These are phyloP conservation scores for Strigops habroptila DNA, from an alignment of 2,113 vertebrate species.

Conservation along the genomic window DNA sequence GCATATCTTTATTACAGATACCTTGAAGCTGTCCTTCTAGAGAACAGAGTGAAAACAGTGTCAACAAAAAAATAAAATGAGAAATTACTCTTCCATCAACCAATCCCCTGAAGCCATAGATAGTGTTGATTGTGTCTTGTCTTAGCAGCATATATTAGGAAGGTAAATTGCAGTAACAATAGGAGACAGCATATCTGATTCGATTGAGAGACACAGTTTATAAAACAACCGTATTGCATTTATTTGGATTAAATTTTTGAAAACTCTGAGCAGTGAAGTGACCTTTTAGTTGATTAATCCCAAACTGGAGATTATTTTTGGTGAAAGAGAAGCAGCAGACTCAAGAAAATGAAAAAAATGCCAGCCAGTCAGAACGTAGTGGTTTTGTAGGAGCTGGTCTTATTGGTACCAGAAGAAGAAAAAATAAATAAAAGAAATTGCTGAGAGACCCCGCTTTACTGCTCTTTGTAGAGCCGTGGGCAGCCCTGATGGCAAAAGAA, in stretches of 20 bases:
- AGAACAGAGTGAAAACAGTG: slow-evolving; percentile 3
- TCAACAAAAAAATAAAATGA: slow-evolving; percentile 43
- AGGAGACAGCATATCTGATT: slow-evolving; percentile 29
- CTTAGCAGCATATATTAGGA: slow-evolving; percentile 4
- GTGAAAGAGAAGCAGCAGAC: neutral
- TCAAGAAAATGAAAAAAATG: neutral
- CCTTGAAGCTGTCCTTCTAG: neutral
- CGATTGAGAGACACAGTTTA: neutral
- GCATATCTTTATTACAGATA: slow-evolving; percentile 16
- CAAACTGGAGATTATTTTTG: slow-evolving; percentile 5
- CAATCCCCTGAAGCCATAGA: slow-evolving; percentile 23
- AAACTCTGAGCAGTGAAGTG: neutral
- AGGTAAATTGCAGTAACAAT: slow-evolving; percentile 48
- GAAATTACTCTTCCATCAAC: slow-evolving; percentile 47
- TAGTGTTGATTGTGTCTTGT: slow-evolving; percentile 45
- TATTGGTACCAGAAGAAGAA: neutral
- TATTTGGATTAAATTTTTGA: neutral
- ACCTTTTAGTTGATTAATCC: slow-evolving; percentile 31
- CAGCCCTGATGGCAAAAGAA: neutral
- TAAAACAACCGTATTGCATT: neutral
- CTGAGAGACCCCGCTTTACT: neutral
- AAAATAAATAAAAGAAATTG: neutral
- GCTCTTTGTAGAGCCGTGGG: neutral
- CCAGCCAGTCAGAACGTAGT: neutral
- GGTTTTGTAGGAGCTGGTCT: neutral